Evolutionary conservation across 2,888 invertebrate species (phyloP).

Genomic region (Nymphalis urticae): DNA sequence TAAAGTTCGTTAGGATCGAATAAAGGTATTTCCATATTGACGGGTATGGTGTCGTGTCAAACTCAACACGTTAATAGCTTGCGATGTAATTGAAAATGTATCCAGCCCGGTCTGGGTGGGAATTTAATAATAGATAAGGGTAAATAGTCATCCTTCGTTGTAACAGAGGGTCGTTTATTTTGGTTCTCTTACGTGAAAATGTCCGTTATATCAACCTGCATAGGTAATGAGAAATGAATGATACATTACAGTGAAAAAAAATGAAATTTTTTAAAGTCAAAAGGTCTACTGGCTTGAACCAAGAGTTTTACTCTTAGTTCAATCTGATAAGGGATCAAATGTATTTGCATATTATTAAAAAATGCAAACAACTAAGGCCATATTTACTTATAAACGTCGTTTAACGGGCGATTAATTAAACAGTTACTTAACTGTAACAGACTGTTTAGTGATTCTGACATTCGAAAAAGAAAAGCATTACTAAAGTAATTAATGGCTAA

Average conservation of each 20-base stretch:
- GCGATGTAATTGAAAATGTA: conserved; percentile 66
- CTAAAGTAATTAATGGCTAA: too few relatives aligned
- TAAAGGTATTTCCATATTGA: conserved; percentile 30
- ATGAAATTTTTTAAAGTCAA: too few relatives aligned
- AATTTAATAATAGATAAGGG: conserved; percentile 63
- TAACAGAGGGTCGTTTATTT: conserved; percentile 33
- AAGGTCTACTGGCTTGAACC: too few relatives aligned
- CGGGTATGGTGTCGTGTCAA: conserved; percentile 28
- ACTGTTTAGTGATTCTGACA: too few relatives aligned
- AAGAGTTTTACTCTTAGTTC: too few relatives aligned
- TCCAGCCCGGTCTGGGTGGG: conserved; percentile 45
- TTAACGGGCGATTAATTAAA: too few relatives aligned
- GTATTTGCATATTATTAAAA: too few relatives aligned
- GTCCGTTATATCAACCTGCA: conserved; percentile 13
- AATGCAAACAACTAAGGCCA: too few relatives aligned
- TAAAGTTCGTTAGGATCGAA: conserved; percentile 12
- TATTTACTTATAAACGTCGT: too few relatives aligned
- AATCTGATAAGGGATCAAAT: too few relatives aligned
- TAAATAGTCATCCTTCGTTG: conserved; percentile 44
- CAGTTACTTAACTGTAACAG: too few relatives aligned
- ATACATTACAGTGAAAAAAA: background rate
- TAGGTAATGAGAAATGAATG: conserved; percentile 1
- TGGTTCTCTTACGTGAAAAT: conserved; percentile 29
- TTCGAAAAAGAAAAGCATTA: too few relatives aligned
- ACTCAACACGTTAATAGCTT: conserved; percentile 43